phyloP scores from a whole-genome alignment of 2,797 vertebrate genomes.

The Arctocebus calabarensis region DNA sequence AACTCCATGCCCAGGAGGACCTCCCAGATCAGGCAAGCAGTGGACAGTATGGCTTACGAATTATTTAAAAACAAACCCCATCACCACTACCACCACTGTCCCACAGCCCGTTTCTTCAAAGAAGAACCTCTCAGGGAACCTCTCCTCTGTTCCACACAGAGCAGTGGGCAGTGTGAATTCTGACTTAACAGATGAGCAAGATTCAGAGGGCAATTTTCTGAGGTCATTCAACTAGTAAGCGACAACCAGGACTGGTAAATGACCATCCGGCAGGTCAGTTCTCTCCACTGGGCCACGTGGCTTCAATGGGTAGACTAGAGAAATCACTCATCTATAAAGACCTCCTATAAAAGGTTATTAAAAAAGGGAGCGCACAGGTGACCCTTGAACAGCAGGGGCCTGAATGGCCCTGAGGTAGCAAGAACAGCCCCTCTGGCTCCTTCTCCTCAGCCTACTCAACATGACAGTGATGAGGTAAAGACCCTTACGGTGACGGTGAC shows the following conservation, averaged over 20 bases:
- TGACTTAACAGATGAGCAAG: too few species aligned
- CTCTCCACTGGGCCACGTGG: not conserved
- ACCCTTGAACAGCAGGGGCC: not conserved
- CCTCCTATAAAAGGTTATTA: not conserved
- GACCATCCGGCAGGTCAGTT: not conserved
- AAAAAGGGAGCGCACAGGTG: not conserved
- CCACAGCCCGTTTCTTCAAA: not conserved
- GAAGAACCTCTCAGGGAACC: too few species aligned
- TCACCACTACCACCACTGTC: not conserved
- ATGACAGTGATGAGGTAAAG: too few species aligned
- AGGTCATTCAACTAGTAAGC: not conserved
- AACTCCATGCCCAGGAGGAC: not conserved
- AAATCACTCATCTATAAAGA: not conserved
- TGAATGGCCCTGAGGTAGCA: too few species aligned
- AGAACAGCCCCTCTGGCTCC: too few species aligned
- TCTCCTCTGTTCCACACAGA: not conserved
- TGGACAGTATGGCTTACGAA: fast-evolving
- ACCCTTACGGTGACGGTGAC: too few species aligned
- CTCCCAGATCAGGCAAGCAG: not conserved
- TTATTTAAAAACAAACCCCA: not conserved
- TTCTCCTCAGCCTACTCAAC: too few species aligned
- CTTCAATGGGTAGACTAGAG: not conserved
- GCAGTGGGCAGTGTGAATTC: not conserved
- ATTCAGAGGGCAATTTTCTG: not conserved
- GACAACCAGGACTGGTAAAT: not conserved